Base-by-base conservation (phyloP, 2,113 vertebrate species). In the Gadus chalcogrammus region DNA sequence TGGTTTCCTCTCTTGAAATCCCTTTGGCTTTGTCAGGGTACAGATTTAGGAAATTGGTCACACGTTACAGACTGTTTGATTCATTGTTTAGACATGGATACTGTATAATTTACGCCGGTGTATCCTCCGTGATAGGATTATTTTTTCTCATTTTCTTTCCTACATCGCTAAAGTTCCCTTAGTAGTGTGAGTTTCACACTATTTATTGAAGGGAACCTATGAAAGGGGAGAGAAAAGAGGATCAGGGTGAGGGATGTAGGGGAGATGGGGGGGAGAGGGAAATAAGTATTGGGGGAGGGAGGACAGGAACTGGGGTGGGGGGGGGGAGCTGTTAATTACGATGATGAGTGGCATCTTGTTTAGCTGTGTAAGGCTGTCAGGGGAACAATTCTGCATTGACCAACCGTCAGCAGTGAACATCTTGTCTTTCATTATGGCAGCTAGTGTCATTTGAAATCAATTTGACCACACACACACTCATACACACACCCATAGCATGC, bases 391-490 rank as follows among this genome's bases (percentile, higher is more conserved):
- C 69, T 65, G 68, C 81, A 88, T 86, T 88, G 84, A 90, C 87
- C 82, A 67, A 73, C 74, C 79, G 78, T 71, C 83, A 84, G 70
- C 73, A 64, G 76, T 80, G 77, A 86, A 74, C 76, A 80, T 82
- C 75, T 73, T 77, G 77, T 79, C 77, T 89, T 88, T 87, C 76
- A 85, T 90, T 91, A 85, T 78, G 67, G 66, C 79, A 82, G 82
- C 78, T 63, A 79, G 71, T 83, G 78, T 88, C 90, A 88, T 89
- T 88, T 88, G 80, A 90, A 90, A 89, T 87, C 85, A 86, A 84
- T 88, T 73, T 75, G 63, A 35, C 75, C 38, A 15, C 67, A 22
- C 73, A 67, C 62, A 65, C 16, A 70, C 24, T 75, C 18, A 9
- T 56, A 68, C 42, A 42, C 62, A 63, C 72, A 67, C 73, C 75